These are phyloP conservation scores for Exocentrus adspersus DNA, from an alignment of 2,888 invertebrate genomes.

Conservation along the genomic window DNA sequence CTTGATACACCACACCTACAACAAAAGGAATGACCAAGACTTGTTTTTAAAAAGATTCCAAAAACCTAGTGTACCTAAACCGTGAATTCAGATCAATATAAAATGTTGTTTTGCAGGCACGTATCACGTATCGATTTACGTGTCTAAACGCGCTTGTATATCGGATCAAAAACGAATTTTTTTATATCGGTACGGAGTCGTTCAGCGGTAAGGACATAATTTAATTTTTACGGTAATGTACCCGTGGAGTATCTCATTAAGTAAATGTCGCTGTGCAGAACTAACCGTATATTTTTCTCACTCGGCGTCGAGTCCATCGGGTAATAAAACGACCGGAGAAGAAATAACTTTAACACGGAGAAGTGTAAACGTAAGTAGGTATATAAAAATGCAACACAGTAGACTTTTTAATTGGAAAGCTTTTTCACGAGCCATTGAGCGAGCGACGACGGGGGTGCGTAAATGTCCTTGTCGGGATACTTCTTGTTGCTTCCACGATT, in stretches of 20 bases:
- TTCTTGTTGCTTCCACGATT: constrained; percentile 32
- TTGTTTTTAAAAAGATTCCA: too few relatives aligned
- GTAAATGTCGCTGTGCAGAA: constrained; percentile 2
- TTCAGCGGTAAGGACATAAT: not conserved
- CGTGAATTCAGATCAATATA: too few relatives aligned
- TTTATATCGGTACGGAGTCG: not conserved
- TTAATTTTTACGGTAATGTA: not conserved
- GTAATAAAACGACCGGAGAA: constrained; percentile 36
- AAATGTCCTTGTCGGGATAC: constrained; percentile 34
- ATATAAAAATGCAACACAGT: constrained; percentile 52
- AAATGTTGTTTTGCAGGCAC: too few relatives aligned
- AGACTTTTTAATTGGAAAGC: constrained; percentile 49
- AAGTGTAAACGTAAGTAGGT: constrained; percentile 39
- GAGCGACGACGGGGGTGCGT: constrained; percentile 41
- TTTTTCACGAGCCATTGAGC: constrained; percentile 46
- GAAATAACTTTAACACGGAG: constrained; percentile 33
- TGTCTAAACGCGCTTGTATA: too few relatives aligned
- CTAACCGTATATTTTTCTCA: not conserved
- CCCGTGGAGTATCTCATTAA: not conserved
- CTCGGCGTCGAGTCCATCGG: constrained; percentile 20
- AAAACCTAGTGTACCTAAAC: too few relatives aligned
- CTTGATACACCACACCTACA: too few relatives aligned
- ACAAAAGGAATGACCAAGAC: too few relatives aligned
- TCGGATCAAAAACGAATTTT: too few relatives aligned
- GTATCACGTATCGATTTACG: too few relatives aligned